A percentile compares a stretch with the other conserved stretches of the same genome.
Evolutionary conservation across 2,797 vertebrate species (phyloP).

Genomic region (Brachyalestes nurse): DNA sequence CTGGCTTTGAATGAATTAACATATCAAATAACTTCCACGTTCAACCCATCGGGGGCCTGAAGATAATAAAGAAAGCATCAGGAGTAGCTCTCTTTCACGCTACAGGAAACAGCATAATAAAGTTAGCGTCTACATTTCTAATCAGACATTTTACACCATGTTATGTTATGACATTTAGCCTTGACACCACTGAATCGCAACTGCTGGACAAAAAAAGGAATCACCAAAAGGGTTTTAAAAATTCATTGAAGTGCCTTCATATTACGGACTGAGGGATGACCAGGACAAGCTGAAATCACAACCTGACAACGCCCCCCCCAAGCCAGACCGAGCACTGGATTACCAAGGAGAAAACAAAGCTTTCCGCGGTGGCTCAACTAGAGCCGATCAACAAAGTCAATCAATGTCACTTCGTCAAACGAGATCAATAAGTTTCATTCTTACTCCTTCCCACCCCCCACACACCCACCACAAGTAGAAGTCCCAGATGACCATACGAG

Average conservation of each 20-base stretch:
- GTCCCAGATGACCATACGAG: neutral
- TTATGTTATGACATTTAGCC: neutral
- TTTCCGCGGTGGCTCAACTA: constrained; percentile 3
- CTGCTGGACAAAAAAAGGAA: neutral
- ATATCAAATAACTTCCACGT: constrained; percentile 7
- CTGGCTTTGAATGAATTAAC: constrained; percentile 17
- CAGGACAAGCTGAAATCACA: neutral
- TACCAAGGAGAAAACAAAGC: constrained; percentile 30
- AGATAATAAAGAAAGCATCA: neutral
- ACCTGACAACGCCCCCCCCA: neutral
- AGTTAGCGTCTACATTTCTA: neutral
- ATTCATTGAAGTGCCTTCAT: neutral
- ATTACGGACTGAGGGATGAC: neutral
- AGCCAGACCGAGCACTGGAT: constrained; percentile 7
- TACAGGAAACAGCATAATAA: neutral
- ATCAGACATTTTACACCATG: neutral
- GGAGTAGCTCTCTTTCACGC: neutral
- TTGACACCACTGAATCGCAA: neutral
- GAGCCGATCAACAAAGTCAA: constrained; percentile 28
- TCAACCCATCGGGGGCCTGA: neutral
- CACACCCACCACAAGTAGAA: neutral
- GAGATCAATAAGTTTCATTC: constrained; percentile 36
- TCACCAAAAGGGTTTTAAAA: neutral
- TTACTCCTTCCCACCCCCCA: neutral
- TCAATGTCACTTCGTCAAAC: constrained; percentile 47